A percentile compares a stretch with the other conserved stretches of the same genome.
These are phyloP conservation scores for Petrocephalus microphthalmus DNA, from an alignment of 2,113 vertebrate species.

Conservation along the genomic window DNA sequence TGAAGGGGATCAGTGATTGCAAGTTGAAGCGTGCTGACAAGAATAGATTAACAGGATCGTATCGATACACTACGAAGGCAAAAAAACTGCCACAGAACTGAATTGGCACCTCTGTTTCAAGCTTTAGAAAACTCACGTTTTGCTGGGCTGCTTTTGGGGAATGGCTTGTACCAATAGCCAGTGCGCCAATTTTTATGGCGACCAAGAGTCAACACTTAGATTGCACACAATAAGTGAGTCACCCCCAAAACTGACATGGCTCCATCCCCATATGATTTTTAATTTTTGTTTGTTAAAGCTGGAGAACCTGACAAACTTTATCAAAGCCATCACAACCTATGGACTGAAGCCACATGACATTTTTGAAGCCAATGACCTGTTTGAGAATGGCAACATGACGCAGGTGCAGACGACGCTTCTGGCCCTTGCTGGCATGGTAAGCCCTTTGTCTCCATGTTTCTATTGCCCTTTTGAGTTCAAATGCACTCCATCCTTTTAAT, in stretches of 20 bases:
- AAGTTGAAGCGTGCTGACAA: not conserved
- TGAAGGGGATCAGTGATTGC: not conserved
- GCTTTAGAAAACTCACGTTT: not conserved
- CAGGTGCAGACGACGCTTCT: constrained; percentile 88
- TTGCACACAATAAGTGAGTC: too few species aligned
- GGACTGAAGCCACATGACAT: constrained; percentile 86
- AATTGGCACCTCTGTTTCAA: not conserved
- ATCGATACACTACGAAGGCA: not conserved
- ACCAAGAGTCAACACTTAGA: not conserved
- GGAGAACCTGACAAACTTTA: constrained; percentile 91
- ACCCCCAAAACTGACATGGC: not conserved
- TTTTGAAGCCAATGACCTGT: constrained; percentile 89
- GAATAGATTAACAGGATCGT: not conserved
- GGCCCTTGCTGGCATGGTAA: constrained; percentile 82
- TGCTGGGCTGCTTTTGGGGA: not conserved
- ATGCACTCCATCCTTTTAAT: not conserved
- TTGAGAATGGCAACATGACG: constrained; percentile 85
- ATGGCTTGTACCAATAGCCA: not conserved
- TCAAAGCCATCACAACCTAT: constrained; percentile 73
- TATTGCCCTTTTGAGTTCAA: not conserved
- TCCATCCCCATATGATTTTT: not conserved
- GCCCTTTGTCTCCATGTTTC: constrained; percentile 22
- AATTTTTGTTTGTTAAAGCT: constrained; percentile 57
- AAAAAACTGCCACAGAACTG: not conserved
- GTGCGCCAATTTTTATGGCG: not conserved